These are phyloP conservation scores for Ichneumoninae sp. DNA, from an alignment of 2,888 invertebrate genomes.

Conservation along the genomic window DNA sequence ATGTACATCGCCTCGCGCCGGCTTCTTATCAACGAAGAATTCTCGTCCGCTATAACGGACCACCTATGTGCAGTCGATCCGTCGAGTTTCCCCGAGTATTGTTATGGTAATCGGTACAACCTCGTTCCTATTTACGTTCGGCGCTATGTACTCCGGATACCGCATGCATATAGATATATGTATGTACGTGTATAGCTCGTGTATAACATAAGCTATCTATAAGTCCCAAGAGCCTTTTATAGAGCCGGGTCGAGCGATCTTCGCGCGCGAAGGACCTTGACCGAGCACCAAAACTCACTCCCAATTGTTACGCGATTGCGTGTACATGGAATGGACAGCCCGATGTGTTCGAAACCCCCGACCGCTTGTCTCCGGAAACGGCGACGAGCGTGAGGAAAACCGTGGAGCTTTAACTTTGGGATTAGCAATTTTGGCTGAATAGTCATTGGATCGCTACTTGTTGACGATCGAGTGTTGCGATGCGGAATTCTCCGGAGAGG, in stretches of 20 bases:
- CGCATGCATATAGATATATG: conserved; percentile 8
- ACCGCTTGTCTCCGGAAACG: background rate
- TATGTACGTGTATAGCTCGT: background rate
- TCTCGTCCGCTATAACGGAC: background rate
- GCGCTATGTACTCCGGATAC: conserved; percentile 15
- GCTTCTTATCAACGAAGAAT: conserved; percentile 44
- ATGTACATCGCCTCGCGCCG: background rate
- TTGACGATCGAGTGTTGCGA: no score
- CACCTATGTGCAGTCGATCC: conserved; percentile 29
- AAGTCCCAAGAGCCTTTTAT: conserved; percentile 10
- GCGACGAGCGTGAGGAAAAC: background rate
- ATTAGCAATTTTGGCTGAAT: no score
- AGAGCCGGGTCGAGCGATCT: conserved; percentile 34
- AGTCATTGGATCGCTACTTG: no score
- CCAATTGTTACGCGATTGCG: background rate
- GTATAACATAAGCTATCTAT: background rate
- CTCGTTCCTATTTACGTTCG: conserved; percentile 46
- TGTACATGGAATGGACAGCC: background rate
- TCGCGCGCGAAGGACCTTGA: conserved; percentile 38
- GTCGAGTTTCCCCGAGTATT: conserved; percentile 42
- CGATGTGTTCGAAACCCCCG: background rate
- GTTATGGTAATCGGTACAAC: conserved; percentile 58
- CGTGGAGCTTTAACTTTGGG: background rate
- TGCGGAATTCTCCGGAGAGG: no score
- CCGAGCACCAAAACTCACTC: conserved; percentile 19